Evolutionary conservation across 2,113 vertebrate genomes (phyloP).

Genomic region (Tenebrosternarchus preto): DNA sequence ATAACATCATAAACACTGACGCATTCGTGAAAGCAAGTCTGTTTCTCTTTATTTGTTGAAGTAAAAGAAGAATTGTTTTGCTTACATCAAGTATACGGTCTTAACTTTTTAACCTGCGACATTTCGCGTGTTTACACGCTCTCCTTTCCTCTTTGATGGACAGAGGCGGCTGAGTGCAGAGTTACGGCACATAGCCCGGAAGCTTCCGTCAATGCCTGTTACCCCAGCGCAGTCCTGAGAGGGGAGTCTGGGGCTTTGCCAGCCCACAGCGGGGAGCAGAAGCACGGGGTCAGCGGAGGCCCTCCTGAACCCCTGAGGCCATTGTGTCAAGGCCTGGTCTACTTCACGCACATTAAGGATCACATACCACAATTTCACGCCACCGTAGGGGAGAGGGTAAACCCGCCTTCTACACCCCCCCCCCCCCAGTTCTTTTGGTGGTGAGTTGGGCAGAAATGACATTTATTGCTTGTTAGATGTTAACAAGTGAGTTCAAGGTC

Average conservation of each 20-base stretch:
- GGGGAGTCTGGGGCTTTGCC: conserved; percentile 63
- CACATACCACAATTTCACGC: conserved; percentile 81
- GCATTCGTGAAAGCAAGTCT: too few species aligned
- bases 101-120: background rate
- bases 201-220: conserved; percentile 61
- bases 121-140: background rate
- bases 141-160: conserved; percentile 56
- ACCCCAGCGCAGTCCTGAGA: conserved; percentile 67
- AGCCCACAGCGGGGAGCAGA: conserved; percentile 71
- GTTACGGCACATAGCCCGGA: conserved; percentile 50
- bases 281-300: conserved; percentile 67
- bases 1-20: too few species aligned
- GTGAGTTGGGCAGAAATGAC: conserved; percentile 70
- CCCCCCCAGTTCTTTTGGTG: conserved; percentile 58
- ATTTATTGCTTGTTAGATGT: conserved; percentile 69
- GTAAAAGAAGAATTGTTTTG: too few species aligned
- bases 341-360: conserved; percentile 80
- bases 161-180: conserved; percentile 44
- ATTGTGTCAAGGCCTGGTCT: conserved; percentile 77
- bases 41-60: too few species aligned
- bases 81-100: background rate
- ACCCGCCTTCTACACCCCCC: conserved; percentile 39
- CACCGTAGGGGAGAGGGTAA: conserved; percentile 64
- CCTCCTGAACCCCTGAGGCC: conserved; percentile 65
- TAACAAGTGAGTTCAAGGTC: conserved; percentile 72